Base-by-base conservation (phyloP, 2,113 vertebrate species). In the Tyto alba region DNA sequence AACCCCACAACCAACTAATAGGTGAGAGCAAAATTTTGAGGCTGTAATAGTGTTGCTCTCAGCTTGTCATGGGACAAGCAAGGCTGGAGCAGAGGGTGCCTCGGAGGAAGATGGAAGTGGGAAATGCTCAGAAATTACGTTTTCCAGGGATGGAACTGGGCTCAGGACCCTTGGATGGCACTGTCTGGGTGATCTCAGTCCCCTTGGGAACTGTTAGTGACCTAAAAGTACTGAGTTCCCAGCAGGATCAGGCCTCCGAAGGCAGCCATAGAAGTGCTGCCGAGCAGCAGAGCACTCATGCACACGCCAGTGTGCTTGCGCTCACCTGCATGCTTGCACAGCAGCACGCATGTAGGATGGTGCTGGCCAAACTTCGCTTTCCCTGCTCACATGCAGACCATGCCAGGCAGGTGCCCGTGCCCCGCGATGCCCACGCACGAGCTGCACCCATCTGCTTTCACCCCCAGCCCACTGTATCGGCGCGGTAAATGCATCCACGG, bases 261-360 rank as follows among this genome's bases (percentile, higher is more conserved):
- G 43, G 26, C 73, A 77, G 23, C 40, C 7, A 1, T 50, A 17
- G 32, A 13, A 16, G 57, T 56, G 17, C 36, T 13, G 4, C 34
- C 30, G 45, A 56, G 30, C 67, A 48, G 53, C 62, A 90, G 79
- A 47, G 43, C 3, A 8, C 13, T 38, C 34, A 19, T 0, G 2
- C 3, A 2, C 4, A 0, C 22, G 1, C 13, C 23, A 0, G 0
- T 18, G 7, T 67, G 29, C 76, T 15, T 9, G 17, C 53, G 36
- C n/a, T 67, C 62, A 32, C 38, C 34, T 47, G 22, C 36, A 15
- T 16, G 8, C 38, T 52, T 4, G 1, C 66, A 41, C 17, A 52
- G 16, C 32, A 29, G 6, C 21, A 4, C 1, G 12, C 11, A 6
- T 27, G 32, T 11, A n/a, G 30, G 45, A 40, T 13, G 17, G 15